These are phyloP conservation scores for Marasmarcha lunaedactyla DNA, from an alignment of 2,888 invertebrate genomes.

Conservation along the genomic window DNA sequence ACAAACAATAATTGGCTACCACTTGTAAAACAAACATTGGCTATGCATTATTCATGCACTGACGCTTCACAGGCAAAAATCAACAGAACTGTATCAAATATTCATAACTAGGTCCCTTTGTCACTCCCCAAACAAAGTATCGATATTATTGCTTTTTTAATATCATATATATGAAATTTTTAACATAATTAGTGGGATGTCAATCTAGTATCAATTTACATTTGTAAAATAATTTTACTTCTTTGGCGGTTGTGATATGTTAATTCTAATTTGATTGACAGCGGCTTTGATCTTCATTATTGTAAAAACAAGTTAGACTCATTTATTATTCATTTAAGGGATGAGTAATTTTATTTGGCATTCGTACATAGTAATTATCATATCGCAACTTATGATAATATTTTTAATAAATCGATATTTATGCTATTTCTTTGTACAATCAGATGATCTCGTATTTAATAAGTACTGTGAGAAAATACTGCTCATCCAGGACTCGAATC, in stretches of 20 bases:
- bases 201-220: slow-evolving; percentile 39
- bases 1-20: slow-evolving; percentile 1
- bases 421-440: neutral
- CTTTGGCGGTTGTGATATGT: slow-evolving; percentile 18
- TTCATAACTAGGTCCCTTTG: slow-evolving; percentile 45
- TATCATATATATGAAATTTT: slow-evolving; percentile 28
- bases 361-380: neutral
- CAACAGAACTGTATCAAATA: slow-evolving; percentile 47
- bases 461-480: slow-evolving; percentile 49
- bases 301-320: slow-evolving; percentile 38
- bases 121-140: slow-evolving; percentile 25
- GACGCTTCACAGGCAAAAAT: slow-evolving; percentile 52
- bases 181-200: slow-evolving; percentile 42
- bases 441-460: slow-evolving; percentile 6
- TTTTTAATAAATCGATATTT: slow-evolving; percentile 9
- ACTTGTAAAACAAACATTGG: slow-evolving; percentile 29
- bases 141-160: slow-evolving; percentile 27
- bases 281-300: slow-evolving; percentile 24
- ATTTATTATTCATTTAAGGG: slow-evolving; percentile 33
- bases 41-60: slow-evolving; percentile 40
- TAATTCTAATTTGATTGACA: slow-evolving; percentile 41
- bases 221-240: neutral
- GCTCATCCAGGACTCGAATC: slow-evolving; percentile 31
- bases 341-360: slow-evolving; percentile 16
- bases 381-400: slow-evolving; percentile 14